Percentiles rank a stretch among this genome's conserved stretches.
phyloP scores from a whole-genome alignment of 92 coral and sea anemone genomes.

The Heteractis magnifica region DNA sequence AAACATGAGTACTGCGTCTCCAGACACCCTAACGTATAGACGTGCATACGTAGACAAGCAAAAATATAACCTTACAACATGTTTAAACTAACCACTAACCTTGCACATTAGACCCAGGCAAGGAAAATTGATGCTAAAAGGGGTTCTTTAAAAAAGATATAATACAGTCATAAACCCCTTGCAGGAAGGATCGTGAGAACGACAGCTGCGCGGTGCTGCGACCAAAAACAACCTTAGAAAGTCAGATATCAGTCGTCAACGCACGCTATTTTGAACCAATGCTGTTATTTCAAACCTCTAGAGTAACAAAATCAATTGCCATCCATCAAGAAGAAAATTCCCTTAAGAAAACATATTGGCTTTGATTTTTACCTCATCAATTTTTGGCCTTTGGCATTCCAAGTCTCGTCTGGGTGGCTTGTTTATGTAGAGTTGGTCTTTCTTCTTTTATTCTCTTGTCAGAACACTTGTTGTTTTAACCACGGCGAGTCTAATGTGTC shows the following conservation, averaged over 20 bases:
- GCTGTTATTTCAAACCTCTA: background rate
- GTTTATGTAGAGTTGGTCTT: background rate
- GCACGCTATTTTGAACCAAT: background rate
- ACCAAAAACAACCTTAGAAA: background rate
- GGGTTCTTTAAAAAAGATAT: too few species aligned
- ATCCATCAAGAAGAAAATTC: background rate
- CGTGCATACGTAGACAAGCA: too few species aligned
- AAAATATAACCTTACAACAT: background rate
- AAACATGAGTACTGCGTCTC: too few species aligned
- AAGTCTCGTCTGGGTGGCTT: background rate
- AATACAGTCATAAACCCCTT: background rate
- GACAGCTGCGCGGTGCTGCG: background rate
- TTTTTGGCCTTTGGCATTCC: background rate
- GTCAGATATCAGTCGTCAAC: background rate
- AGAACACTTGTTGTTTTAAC: background rate
- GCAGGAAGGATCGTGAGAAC: background rate
- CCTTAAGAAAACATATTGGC: conserved; percentile 1
- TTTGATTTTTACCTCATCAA: background rate
- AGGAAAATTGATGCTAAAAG: too few species aligned
- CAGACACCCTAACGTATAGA: too few species aligned
- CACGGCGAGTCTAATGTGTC: background rate
- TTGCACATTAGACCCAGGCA: too few species aligned
- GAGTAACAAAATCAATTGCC: background rate
- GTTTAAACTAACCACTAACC: background rate
- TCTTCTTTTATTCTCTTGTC: background rate